Conservation (phyloP, 1,140 invertebrate species). For the Drosophila truncata region DNA sequence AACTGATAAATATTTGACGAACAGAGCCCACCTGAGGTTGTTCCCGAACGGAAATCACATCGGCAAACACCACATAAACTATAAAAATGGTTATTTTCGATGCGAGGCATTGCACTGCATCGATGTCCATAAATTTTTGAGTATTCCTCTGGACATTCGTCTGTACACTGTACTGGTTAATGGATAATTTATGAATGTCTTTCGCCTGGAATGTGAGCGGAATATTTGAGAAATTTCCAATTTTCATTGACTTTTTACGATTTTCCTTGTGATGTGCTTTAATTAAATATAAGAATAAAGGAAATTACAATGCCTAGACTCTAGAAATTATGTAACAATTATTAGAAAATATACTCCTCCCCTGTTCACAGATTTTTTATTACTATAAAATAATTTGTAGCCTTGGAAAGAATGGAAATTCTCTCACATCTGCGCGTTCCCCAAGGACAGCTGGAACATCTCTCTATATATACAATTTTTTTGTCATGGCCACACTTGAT, state of each 20-base stretch:
- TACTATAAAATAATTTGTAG: not conserved
- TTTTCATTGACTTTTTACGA: constrained; percentile 45
- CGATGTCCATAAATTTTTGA: constrained; percentile 72
- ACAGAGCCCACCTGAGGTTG: constrained; percentile 70
- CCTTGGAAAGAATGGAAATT: not conserved
- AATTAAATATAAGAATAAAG: not conserved
- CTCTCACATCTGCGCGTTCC: constrained; percentile 53
- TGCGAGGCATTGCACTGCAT: constrained; percentile 63
- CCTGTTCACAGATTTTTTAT: not conserved
- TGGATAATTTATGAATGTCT: constrained; percentile 82
- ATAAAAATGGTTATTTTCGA: constrained; percentile 65
- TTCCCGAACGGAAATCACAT: constrained; percentile 80
- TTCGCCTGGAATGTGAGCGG: constrained; percentile 65
- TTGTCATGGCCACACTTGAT: constrained; percentile 78
- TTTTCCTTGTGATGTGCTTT: constrained; percentile 14
- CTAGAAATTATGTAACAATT: too few relatives aligned
- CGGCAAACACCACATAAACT: constrained; percentile 75
- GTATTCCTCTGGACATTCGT: constrained; percentile 27
- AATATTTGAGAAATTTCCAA: constrained; percentile 59
- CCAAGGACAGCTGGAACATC: constrained; percentile 47
- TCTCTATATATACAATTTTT: not conserved
- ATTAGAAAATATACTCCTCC: not conserved
- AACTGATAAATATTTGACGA: constrained; percentile 57
- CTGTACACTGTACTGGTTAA: constrained; percentile 46
- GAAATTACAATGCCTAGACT: not conserved